Conservation (phyloP, 2,888 invertebrate genomes). For the Sinodicranocentrus sp. region DNA sequence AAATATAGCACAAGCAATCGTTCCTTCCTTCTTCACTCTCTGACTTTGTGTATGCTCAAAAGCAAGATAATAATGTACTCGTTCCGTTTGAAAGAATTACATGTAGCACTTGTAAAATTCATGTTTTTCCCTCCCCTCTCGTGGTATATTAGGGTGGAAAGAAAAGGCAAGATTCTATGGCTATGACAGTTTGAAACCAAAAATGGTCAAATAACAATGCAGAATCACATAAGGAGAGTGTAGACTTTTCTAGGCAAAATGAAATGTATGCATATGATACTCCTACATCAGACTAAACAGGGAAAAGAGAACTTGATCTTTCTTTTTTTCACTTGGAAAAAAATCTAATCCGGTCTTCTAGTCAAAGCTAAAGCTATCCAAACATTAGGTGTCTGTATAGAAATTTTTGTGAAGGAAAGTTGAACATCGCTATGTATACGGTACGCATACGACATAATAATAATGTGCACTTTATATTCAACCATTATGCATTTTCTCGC, state of each 20-base stretch:
- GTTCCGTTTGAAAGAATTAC: conserved; percentile 21
- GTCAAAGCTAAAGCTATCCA: neutral
- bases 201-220: conserved; percentile 30
- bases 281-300: neutral
- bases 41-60: neutral
- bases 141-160: neutral
- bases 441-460: conserved; percentile 35
- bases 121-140: neutral
- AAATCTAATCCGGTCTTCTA: neutral
- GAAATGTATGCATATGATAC: conserved; percentile 21
- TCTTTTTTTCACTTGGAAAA: neutral
- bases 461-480: conserved; percentile 57
- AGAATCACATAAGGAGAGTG: conserved; percentile 3
- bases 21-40: neutral
- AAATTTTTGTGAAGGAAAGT: conserved; percentile 10
- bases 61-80: conserved; percentile 18
- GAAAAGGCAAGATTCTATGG: conserved; percentile 35
- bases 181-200: conserved; percentile 38
- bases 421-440: neutral
- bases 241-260: neutral
- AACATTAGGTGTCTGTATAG: neutral
- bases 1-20: conserved; percentile 12
- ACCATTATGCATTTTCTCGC: conserved; percentile 50
- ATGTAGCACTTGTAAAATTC: conserved; percentile 26
- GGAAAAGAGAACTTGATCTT: neutral